phyloP scores from a whole-genome alignment of 2,888 invertebrate genomes.

The Campoplex capitator region DNA sequence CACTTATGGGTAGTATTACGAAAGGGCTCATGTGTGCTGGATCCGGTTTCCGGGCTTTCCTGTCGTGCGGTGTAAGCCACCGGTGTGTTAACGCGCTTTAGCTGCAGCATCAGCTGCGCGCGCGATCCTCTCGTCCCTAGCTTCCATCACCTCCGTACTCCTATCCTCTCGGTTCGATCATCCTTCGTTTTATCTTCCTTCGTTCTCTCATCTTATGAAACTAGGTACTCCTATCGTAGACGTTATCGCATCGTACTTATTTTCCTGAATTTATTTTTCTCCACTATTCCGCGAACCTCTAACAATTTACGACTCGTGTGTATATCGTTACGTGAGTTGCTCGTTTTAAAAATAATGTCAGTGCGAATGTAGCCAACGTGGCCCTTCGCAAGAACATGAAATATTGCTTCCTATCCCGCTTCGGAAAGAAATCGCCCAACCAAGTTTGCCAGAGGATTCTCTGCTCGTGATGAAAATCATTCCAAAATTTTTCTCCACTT shows the following conservation, averaged over 20 bases:
- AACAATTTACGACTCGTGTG: not conserved
- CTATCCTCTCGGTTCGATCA: conserved; percentile 32
- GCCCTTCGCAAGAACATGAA: not conserved
- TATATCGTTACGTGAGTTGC: conserved; percentile 1
- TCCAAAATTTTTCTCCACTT: not conserved
- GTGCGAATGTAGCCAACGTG: not conserved
- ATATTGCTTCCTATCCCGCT: conserved; percentile 8
- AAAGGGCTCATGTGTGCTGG: conserved; percentile 13
- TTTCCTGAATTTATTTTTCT: conserved; percentile 6
- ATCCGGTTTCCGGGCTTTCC: conserved; percentile 36
- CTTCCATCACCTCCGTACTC: conserved; percentile 10
- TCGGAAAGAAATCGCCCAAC: not conserved
- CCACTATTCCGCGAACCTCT: not conserved
- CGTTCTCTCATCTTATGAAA: conserved; percentile 16
- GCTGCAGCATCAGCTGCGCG: conserved; percentile 60
- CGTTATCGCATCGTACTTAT: conserved; percentile 26
- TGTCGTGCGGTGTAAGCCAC: conserved; percentile 34
- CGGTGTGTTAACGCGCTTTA: conserved; percentile 37
- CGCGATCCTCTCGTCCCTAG: conserved; percentile 21
- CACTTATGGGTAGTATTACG: conserved; percentile 38
- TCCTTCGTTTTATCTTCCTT: conserved; percentile 34
- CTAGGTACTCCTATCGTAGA: not conserved
- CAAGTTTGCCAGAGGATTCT: not conserved
- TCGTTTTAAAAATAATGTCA: not conserved
- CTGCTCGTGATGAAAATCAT: conserved; percentile 13